These are phyloP conservation scores for Polymixis lichenea DNA, from an alignment of 2,888 invertebrate species.

Conservation along the genomic window DNA sequence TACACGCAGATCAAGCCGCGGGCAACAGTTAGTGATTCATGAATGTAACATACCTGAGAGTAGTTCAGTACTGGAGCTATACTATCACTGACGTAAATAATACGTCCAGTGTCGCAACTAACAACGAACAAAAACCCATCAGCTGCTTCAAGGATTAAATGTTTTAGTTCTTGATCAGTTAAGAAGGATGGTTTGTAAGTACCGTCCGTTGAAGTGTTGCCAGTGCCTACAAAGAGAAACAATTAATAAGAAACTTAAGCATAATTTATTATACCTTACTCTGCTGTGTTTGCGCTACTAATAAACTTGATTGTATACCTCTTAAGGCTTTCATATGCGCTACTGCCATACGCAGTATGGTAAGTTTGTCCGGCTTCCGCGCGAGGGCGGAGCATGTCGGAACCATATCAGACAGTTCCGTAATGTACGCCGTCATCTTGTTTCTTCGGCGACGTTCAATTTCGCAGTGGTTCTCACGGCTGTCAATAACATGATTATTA, in stretches of 20 bases:
- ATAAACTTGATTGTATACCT: slow-evolving; percentile 78
- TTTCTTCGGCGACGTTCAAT: slow-evolving; percentile 99
- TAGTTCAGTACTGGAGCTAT: slow-evolving; percentile 99
- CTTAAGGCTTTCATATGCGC: slow-evolving; percentile 99
- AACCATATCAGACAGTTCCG: slow-evolving; percentile 99
- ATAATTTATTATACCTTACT: neutral
- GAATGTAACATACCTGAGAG: slow-evolving; percentile 92
- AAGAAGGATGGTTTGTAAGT: slow-evolving; percentile 99
- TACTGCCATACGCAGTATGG: slow-evolving; percentile 99
- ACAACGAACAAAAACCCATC: slow-evolving; percentile 99
- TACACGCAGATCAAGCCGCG: neutral
- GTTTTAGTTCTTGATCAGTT: slow-evolving; percentile 99
- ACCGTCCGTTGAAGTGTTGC: slow-evolving; percentile 98
- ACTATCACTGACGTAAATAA: slow-evolving; percentile 99
- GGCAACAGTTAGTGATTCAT: neutral
- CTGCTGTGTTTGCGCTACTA: neutral
- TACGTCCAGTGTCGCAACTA: slow-evolving; percentile 98
- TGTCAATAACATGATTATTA: slow-evolving; percentile 68
- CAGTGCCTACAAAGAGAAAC: slow-evolving; percentile 93
- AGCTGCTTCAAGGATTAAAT: slow-evolving; percentile 99
- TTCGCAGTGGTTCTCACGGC: slow-evolving; percentile 99
- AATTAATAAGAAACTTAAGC: neutral
- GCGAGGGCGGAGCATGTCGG: slow-evolving; percentile 99
- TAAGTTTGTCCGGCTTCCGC: slow-evolving; percentile 99
- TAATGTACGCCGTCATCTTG: slow-evolving; percentile 99